These are phyloP conservation scores for Smutsia gigantea DNA, from an alignment of 2,797 vertebrate species.

Conservation along the genomic window DNA sequence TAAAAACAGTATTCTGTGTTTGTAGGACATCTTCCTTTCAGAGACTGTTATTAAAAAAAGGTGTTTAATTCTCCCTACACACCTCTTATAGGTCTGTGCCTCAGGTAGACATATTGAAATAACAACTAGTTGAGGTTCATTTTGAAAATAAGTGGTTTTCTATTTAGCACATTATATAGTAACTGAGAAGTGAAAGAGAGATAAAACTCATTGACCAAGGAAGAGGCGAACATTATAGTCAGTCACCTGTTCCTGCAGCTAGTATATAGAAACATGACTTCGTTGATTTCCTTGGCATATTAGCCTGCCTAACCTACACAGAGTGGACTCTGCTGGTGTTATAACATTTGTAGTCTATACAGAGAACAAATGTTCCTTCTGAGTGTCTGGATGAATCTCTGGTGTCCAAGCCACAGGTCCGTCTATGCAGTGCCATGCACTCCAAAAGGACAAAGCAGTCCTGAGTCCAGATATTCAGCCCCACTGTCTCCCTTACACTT, in stretches of 20 bases:
- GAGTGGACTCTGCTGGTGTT: not conserved
- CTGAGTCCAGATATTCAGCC: not conserved
- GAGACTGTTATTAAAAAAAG: not conserved
- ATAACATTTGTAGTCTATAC: not conserved
- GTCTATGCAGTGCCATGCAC: not conserved
- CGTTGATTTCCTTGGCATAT: not conserved
- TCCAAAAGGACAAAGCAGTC: not conserved
- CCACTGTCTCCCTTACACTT: not conserved
- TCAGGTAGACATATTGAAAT: not conserved
- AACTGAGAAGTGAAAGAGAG: not conserved
- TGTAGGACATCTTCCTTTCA: not conserved
- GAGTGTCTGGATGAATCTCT: not conserved
- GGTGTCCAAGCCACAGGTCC: not conserved
- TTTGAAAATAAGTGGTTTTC: slow-evolving; percentile 22
- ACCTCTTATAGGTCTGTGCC: not conserved
- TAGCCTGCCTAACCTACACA: not conserved
- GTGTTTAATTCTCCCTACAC: not conserved
- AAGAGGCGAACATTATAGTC: not conserved
- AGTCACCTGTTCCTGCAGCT: not conserved
- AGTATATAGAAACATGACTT: not conserved
- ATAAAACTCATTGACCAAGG: not conserved
- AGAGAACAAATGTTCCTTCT: not conserved
- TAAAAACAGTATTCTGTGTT: not conserved
- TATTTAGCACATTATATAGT: not conserved
- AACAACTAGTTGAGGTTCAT: not conserved